Conservation (phyloP, 2,797 vertebrate species). For the Falco peregrinus region DNA sequence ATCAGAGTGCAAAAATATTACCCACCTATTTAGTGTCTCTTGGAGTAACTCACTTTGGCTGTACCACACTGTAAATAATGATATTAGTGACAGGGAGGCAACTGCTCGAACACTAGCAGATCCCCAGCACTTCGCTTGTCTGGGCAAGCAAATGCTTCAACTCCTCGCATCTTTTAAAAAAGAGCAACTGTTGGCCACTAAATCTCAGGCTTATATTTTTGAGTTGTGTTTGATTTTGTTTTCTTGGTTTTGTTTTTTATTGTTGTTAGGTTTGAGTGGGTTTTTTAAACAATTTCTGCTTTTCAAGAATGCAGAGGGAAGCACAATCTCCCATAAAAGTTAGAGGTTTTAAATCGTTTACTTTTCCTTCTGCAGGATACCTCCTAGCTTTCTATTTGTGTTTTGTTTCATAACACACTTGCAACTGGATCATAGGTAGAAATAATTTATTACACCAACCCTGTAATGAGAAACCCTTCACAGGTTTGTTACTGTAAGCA, state of each 20-base stretch:
- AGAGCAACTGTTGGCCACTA: not conserved
- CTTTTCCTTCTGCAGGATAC: not conserved
- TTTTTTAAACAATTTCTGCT: not conserved
- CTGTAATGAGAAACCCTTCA: not conserved
- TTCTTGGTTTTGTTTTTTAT: not conserved
- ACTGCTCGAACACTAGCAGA: not conserved
- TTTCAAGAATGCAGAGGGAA: not conserved
- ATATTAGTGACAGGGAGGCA: constrained; percentile 12
- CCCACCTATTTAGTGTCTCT: constrained; percentile 20
- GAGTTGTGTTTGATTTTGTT: not conserved
- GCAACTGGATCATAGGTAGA: not conserved
- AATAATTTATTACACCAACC: not conserved
- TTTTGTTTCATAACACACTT: not conserved
- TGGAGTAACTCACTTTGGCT: constrained; percentile 26
- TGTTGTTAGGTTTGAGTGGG: not conserved
- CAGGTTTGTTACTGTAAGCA: not conserved
- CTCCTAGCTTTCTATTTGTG: not conserved
- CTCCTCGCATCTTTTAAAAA: not conserved
- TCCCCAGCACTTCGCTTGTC: constrained; percentile 16
- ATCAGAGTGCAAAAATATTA: constrained; percentile 52
- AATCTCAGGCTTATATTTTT: not conserved
- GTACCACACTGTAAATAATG: constrained; percentile 50
- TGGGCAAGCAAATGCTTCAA: constrained; percentile 20
- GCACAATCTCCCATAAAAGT: not conserved
- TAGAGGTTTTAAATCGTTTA: not conserved